A percentile compares a stretch with the other conserved stretches of the same genome.
Conservation (phyloP, 2,797 vertebrate species). For the Ctenopoma multispine region DNA sequence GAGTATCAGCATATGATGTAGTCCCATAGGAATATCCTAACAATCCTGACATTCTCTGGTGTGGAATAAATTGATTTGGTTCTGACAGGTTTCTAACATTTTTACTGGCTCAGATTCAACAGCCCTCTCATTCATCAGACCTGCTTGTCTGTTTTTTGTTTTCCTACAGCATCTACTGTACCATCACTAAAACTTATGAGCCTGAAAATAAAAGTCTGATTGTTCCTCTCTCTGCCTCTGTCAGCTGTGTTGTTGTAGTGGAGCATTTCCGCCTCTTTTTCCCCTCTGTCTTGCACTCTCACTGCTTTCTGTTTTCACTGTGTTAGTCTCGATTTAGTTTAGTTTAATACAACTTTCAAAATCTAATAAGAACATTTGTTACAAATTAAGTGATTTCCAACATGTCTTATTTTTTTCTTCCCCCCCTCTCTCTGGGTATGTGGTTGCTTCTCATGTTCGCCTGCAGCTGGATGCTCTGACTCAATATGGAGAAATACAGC, state of each 20-base stretch:
- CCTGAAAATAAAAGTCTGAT: constrained; percentile 31
- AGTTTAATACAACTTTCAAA: no score
- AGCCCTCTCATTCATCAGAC: constrained; percentile 6
- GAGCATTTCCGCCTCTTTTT: constrained; percentile 17
- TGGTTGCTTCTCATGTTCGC: constrained; percentile 21
- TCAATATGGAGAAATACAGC: neutral
- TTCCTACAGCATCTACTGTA: constrained; percentile 5
- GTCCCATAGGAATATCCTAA: neutral
- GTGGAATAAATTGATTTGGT: neutral
- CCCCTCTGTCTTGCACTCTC: neutral
- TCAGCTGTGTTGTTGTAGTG: constrained; percentile 34
- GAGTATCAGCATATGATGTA: neutral
- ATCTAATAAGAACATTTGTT: no score
- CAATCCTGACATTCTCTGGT: constrained; percentile 5
- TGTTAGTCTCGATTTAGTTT: neutral
- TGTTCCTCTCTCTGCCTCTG: constrained; percentile 8
- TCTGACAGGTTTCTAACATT: constrained; percentile 6
- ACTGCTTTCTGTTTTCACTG: neutral
- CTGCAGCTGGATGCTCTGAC: constrained; percentile 4
- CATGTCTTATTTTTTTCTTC: neutral
- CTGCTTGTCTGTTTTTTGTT: neutral
- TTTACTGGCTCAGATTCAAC: constrained; percentile 9
- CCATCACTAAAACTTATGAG: constrained; percentile 5
- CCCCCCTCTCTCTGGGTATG: neutral
- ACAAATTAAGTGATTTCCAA: no score